Conservation (phyloP, 2,797 vertebrate species). For the Tinamus major region DNA sequence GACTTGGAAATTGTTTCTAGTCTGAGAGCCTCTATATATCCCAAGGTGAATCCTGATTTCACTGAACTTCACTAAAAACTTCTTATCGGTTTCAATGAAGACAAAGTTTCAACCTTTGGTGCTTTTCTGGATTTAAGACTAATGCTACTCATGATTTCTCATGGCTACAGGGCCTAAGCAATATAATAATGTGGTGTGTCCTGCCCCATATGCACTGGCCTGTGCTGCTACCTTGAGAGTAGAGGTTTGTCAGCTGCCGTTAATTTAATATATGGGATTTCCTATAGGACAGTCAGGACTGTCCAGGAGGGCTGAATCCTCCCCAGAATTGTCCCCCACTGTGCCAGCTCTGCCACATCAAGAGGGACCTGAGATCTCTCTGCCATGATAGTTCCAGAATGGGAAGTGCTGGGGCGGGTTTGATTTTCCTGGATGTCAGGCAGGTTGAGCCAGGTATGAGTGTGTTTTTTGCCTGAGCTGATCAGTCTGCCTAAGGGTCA, state of each 20-base stretch:
- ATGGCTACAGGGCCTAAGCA: neutral
- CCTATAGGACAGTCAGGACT: neutral
- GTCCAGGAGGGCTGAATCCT: neutral
- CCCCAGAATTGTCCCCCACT: neutral
- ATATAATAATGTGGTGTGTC: neutral
- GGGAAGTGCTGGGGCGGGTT: neutral
- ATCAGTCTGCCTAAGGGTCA: neutral
- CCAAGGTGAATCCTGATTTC: neutral
- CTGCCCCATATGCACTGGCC: neutral
- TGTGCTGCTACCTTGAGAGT: neutral
- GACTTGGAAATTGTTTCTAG: neutral
- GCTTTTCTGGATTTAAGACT: neutral
- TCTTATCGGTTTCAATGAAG: neutral
- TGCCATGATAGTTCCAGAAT: neutral
- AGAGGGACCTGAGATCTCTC: neutral
- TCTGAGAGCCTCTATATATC: neutral
- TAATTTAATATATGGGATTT: neutral
- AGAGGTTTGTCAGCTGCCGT: rapidly evolving
- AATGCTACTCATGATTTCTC: neutral
- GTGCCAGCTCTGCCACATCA: neutral
- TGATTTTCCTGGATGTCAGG: neutral
- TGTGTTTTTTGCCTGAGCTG: neutral
- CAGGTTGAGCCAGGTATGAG: neutral
- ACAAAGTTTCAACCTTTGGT: neutral
- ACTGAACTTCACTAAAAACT: neutral